Evolutionary conservation across 1,140 invertebrate genomes (phyloP), one percentile per base, ranked within the genome.

Genomic region (Ganaspis sp.): DNA sequence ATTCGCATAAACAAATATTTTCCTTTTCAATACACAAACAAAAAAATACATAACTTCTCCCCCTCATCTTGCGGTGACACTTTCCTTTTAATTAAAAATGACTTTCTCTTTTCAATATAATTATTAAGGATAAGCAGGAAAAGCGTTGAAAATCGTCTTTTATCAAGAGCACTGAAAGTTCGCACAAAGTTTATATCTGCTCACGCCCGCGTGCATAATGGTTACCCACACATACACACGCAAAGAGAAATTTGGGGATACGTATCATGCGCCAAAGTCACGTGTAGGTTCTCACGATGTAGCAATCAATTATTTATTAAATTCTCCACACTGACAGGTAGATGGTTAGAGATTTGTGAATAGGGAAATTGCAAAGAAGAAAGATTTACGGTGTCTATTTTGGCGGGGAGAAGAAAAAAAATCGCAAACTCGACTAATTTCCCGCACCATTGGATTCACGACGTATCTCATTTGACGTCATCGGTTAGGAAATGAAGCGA

Each of bases 301-400:
- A n/a, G 58, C 58, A 29, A 64, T 64, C 58, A 64, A 64, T 64
- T 64, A 64, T 64, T 64, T 64, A 64, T 64, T 64, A 29, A 64
- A 64, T 29, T 64, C 23, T n/a, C 58, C 58, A n/a, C 58, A 34
- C 58, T 64, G 23, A 64, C 58, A 34, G 26, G 26, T 26, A 15
- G 23, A 34, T n/a, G 4, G 58, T 15, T 34, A 15, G 23, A 26
- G 19, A 26, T 15, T 29, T 58, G 9, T 15, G 21, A 5, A 15
- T 58, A 26, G 26, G 15, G 26, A 15, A 29, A 26, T 29, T 26
- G 11, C 23, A 26, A 23, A 26, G 8, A 54, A 23, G 49, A 58
- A 26, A 11, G 53, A 23, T 21, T 21, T 21, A 17, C 8, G 19
- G 19, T 5, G 0, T 26, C 23, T 8, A 23, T 58, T 58, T 58